Percentiles rank a stretch among this genome's conserved stretches.
Conservation (phyloP, 2,113 vertebrate species). For the Dasypus novemcinctus region DNA sequence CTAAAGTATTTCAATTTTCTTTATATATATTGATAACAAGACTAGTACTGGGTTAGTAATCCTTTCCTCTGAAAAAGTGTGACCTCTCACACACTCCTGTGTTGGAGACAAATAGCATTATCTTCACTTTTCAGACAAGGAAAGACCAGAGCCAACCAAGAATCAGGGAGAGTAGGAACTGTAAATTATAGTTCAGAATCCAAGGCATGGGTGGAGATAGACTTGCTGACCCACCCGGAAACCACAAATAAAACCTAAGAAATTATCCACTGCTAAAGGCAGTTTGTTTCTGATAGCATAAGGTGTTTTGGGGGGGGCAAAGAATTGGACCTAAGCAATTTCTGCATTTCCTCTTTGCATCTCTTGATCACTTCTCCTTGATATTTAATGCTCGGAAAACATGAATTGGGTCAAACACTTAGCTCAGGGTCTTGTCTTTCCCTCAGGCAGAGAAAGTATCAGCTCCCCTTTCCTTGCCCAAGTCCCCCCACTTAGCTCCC, state of each 20-base stretch:
- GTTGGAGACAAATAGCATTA: not conserved
- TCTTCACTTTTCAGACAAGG: conserved; percentile 21
- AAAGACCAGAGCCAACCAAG: not conserved
- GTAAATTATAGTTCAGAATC: not conserved
- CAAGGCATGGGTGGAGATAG: not conserved
- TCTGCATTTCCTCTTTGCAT: not conserved
- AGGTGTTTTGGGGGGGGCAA: not conserved
- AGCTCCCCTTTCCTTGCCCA: not conserved
- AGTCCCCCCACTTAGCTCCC: not conserved
- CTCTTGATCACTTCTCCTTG: not conserved
- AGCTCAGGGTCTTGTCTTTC: not conserved
- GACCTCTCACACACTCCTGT: not conserved
- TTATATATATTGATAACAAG: not conserved
- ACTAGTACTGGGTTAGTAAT: not conserved
- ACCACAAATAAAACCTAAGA: not conserved
- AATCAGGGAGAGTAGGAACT: not conserved
- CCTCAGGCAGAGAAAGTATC: not conserved
- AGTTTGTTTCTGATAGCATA: not conserved
- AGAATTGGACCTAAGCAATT: not conserved
- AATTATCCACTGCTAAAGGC: not conserved
- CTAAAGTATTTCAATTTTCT: conserved; percentile 14
- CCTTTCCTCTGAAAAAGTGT: not conserved
- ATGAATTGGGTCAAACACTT: not conserved
- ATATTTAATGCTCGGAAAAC: not conserved
- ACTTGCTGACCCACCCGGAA: not conserved